Evolutionary conservation across 2,113 vertebrate species (phyloP), one percentile per base, ranked within the genome.

Genomic region (Indicator maculatus): DNA sequence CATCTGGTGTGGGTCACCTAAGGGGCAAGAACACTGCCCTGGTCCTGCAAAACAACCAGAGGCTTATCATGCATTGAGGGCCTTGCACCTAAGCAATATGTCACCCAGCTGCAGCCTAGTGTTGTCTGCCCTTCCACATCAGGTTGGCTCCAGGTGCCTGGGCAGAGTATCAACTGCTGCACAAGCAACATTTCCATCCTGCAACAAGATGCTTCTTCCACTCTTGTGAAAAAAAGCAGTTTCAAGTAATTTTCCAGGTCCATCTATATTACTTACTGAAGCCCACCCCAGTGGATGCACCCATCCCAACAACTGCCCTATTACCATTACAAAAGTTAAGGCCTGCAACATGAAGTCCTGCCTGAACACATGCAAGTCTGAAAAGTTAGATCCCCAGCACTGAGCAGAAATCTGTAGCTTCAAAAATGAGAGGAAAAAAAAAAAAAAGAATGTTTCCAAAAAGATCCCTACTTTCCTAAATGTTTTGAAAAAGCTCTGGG

Each of bases 311-410:
- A 67, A 39, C 1, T 19, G 19, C 19, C 20, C 31, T 58, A 15
- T 8, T 45, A 55, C 23, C 50, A 47, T 14, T 39, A 53, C 31
- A 63, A 45, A 83, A 87, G 36, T 20, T 39, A 44, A 80, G 52
- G 52, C 44, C 28, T 36, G 55, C 19, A 73, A 81, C 76, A 76
- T 14, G 1, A 85, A 67, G 52, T 15, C 28, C 36, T 60, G 61
- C 19, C 41, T 21, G 2, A 83, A 65, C 4, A 41, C 7, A 9
- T 0, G 0, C 3, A 16, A 47, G 16, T 13, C 39, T 45, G n/a
- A 85, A 73, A 83, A 60, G 12, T 50, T 28, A 71, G 13, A 33
- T 28, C 6, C 20, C 28, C 24, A 20, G 45, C 23, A 52, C 17
- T 47, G 19, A 85, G n/a, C 31, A 81, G 33, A 67, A 77, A 81